phyloP scores from a whole-genome alignment of 2,888 invertebrate genomes.

The Pterobdella sp. region DNA sequence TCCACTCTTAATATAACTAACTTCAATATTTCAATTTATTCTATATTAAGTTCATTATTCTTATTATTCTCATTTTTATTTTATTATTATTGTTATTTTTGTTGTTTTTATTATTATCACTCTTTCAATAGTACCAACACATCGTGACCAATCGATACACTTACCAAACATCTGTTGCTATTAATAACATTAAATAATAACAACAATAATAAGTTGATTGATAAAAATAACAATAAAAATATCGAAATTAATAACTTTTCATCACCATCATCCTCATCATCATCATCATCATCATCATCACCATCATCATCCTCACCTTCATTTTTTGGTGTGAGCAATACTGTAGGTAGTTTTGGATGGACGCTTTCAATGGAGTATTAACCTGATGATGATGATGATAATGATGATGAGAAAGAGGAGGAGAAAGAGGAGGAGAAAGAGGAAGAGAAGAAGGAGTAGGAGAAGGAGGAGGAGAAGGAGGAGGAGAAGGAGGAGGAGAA shows the following conservation, averaged over 20 bases:
- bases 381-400: conserved; percentile 29
- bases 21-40: too few species aligned
- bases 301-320: not conserved
- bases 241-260: not conserved
- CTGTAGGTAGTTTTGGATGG: conserved; percentile 5
- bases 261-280: not conserved
- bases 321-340: not conserved
- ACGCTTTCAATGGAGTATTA: not conserved
- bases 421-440: conserved; percentile 27
- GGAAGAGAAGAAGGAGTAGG: conserved; percentile 35
- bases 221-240: not conserved
- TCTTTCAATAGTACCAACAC: not conserved
- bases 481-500: conserved; percentile 42
- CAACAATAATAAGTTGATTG: not conserved
- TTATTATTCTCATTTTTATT: not conserved
- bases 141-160: too few species aligned
- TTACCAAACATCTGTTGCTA: not conserved
- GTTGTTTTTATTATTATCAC: not conserved
- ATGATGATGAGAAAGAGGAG: conserved; percentile 25
- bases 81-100: not conserved
- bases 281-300: not conserved
- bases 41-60: not conserved
- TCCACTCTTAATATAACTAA: too few species aligned
- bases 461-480: conserved; percentile 34
- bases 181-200: not conserved